Percentiles rank a stretch among this genome's conserved stretches.
Conservation (phyloP, 2,113 vertebrate species). For the Choloepus hoffmanni region DNA sequence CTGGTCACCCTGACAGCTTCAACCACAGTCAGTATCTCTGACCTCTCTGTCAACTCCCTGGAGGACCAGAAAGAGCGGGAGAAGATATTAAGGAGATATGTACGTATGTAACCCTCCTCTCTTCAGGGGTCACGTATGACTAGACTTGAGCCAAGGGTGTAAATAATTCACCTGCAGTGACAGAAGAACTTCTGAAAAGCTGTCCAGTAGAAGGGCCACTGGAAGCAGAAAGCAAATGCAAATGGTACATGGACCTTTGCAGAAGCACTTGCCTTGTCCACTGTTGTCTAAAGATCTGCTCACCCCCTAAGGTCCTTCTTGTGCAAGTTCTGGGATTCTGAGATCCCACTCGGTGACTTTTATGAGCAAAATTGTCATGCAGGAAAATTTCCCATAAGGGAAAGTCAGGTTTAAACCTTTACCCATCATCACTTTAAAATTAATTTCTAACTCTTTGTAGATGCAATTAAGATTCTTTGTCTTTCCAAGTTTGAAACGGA, state of each 20-base stretch:
- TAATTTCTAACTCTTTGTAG: background rate
- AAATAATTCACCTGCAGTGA: background rate
- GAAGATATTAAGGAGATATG: constrained; percentile 95
- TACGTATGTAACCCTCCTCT: constrained; percentile 85
- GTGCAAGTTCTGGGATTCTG: background rate
- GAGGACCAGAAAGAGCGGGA: constrained; percentile 94
- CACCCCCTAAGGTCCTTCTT: background rate
- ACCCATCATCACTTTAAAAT: background rate
- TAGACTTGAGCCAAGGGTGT: background rate
- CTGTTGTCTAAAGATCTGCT: background rate
- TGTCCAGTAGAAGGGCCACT: background rate
- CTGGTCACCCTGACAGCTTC: constrained; percentile 98
- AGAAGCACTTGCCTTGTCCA: background rate
- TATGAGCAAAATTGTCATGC: background rate
- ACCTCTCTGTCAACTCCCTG: constrained; percentile 92
- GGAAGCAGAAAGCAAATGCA: background rate
- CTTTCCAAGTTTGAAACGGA: constrained; percentile 46
- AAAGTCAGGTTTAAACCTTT: background rate
- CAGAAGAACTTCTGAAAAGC: background rate
- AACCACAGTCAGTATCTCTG: constrained; percentile 94
- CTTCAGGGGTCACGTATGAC: constrained; percentile 10
- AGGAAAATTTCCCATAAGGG: background rate
- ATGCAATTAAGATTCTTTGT: constrained; percentile 9
- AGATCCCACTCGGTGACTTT: background rate
- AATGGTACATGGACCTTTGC: background rate